These are phyloP conservation scores for Orientallactaga sibirica DNA, from an alignment of 2,797 vertebrate genomes.

Conservation along the genomic window DNA sequence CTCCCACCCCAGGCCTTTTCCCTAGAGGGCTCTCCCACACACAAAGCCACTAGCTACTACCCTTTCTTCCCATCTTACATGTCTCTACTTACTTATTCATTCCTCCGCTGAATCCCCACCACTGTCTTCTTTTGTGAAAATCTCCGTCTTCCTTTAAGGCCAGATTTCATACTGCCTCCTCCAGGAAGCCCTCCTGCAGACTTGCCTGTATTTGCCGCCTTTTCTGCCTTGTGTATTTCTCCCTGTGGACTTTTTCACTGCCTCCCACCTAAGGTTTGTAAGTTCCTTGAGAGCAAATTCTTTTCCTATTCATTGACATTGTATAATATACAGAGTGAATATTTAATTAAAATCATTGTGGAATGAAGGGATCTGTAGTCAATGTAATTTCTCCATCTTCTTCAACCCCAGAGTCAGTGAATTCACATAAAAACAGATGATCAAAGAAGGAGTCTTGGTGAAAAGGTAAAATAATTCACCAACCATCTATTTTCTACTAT, in stretches of 20 bases:
- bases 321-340: not conserved
- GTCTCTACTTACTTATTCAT: not conserved
- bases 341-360: not conserved
- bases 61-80: no score
- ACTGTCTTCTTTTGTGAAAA: not conserved
- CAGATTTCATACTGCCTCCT: not conserved
- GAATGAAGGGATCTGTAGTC: not conserved
- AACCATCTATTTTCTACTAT: not conserved
- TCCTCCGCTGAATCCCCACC: not conserved
- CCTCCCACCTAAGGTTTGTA: not conserved
- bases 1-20: not conserved
- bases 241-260: not conserved
- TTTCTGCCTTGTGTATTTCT: not conserved
- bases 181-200: not conserved
- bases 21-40: no score
- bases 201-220: not conserved
- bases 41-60: not conserved
- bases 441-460: not conserved
- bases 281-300: not conserved
- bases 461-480: not conserved
- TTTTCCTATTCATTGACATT: not conserved
- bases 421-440: constrained; percentile 1
- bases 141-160: not conserved
- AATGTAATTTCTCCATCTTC: not conserved
- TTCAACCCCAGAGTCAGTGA: not conserved